Conservation (phyloP, 1,140 invertebrate genomes). For the Subanguina moxae region DNA sequence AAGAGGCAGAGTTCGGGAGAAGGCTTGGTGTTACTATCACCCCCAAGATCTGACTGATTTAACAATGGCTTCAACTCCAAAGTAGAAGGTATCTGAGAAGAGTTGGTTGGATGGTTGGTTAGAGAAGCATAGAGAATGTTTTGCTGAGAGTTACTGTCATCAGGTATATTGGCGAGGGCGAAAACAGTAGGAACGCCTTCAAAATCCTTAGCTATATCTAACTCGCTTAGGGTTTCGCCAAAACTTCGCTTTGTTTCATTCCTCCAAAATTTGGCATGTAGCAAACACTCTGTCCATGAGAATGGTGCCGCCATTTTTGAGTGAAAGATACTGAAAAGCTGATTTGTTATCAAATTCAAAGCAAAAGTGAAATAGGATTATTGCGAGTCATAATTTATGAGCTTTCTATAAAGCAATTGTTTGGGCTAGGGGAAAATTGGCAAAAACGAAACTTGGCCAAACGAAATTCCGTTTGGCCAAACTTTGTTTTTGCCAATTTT, state of each 20-base stretch:
- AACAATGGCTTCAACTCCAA: constrained; percentile 40
- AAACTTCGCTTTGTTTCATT: constrained; percentile 13
- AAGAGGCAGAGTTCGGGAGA: constrained; percentile 34
- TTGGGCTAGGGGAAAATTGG: too few species aligned
- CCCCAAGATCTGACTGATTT: not conserved
- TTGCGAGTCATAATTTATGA: too few species aligned
- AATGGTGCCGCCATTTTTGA: too few species aligned
- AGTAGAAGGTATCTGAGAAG: not conserved
- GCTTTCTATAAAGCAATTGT: too few species aligned
- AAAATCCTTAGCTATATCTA: constrained; percentile 24
- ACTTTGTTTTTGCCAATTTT: too few species aligned
- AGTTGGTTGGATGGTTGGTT: constrained; percentile 4
- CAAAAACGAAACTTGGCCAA: too few species aligned
- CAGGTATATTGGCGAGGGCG: constrained; percentile 31
- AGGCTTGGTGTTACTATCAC: constrained; percentile 11
- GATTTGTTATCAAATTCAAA: too few species aligned
- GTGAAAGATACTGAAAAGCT: too few species aligned
- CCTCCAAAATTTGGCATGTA: constrained; percentile 29
- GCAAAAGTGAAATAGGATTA: too few species aligned
- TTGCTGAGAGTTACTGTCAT: constrained; percentile 22
- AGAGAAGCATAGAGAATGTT: constrained; percentile 32
- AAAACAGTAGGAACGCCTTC: constrained; percentile 23
- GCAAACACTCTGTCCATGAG: constrained; percentile 22
- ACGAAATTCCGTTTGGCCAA: too few species aligned
- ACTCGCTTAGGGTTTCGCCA: constrained; percentile 25